Evolutionary conservation across 2,888 invertebrate species (phyloP).

Genomic region (Embidobia sp.): DNA sequence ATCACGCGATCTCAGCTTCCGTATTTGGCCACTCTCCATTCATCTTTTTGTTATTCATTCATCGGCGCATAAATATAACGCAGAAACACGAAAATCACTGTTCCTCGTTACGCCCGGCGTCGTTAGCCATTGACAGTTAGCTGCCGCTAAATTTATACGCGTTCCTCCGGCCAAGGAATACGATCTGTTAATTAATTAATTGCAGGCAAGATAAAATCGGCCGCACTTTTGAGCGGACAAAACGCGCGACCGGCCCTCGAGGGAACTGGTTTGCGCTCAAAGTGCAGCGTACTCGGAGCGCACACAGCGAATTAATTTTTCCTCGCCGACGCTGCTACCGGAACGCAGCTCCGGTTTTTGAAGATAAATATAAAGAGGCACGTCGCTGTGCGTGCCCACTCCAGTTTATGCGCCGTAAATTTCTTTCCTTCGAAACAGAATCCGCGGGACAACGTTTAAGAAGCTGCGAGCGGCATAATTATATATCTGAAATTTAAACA

Average conservation of each 20-base stretch:
- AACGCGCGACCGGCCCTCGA: slow-evolving; percentile 49
- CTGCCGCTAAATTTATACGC: slow-evolving; percentile 51
- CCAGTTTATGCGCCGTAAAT: slow-evolving; percentile 41
- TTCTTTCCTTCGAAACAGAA: slow-evolving; percentile 44
- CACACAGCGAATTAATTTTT: slow-evolving; percentile 63
- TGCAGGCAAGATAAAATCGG: slow-evolving; percentile 59
- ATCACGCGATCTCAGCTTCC: neutral
- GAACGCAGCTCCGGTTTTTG: slow-evolving; percentile 55
- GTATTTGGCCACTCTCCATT: slow-evolving; percentile 18
- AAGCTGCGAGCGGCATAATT: slow-evolving; percentile 43
- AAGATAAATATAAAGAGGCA: slow-evolving; percentile 45
- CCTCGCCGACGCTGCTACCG: slow-evolving; percentile 45
- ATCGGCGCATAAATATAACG: slow-evolving; percentile 22
- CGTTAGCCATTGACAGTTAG: slow-evolving; percentile 47
- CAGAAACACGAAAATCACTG: slow-evolving; percentile 20
- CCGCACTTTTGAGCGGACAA: slow-evolving; percentile 43
- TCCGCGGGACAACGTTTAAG: slow-evolving; percentile 35
- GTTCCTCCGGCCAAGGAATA: slow-evolving; percentile 55
- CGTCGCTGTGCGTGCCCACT: slow-evolving; percentile 7
- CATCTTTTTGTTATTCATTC: slow-evolving; percentile 39
- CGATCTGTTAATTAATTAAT: slow-evolving; percentile 68
- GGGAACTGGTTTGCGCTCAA: slow-evolving; percentile 63
- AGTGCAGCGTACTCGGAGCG: slow-evolving; percentile 43
- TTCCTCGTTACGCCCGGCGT: slow-evolving; percentile 32
- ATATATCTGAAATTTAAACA: slow-evolving; percentile 54